Evolutionary conservation across 2,888 invertebrate genomes (phyloP), one percentile per base, ranked within the genome.

Genomic region (Cataglyphis livida): DNA sequence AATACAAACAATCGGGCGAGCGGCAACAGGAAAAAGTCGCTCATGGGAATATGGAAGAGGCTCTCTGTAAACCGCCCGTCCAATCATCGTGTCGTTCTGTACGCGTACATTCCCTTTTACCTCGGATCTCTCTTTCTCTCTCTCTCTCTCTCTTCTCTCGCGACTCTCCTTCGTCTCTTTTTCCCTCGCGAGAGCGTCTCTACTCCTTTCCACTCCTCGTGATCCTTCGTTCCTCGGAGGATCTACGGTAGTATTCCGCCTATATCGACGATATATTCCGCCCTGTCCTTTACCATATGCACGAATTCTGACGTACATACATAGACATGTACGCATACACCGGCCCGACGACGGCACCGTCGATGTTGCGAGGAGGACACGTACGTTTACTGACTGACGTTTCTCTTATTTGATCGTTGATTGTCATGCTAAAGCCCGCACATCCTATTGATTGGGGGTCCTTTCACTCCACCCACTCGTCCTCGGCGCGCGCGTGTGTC

Each of bases 401-500:
- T 89, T 91, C 92, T 91, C 89, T 92, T 91, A 91, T 92, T 92
- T 92, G 92, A 92, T 93, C 92, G 91, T 92, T 92, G 93, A 93
- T 93, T 93, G 92, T 93, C 93, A 93, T 93, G 92, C 93, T 91
- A 93, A 92, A 93, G 88, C 91, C 91, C 90, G 88, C 90, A 91
- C 90, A 89, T 91, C 90, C 89, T 91, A 92, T 92, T 91, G 92
- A 92, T 92, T 91, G 91, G 89, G 86, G 71, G 73, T 88, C 71
- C 78, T 79, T 54, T 64, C 35, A 81, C 57, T 48, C 73, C 81
- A 41, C 62, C 66, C 74, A 54, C 70, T 79, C 62, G 57, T 83
- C 38, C 66, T 74, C 74, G 51, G 32, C 57, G 76, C 82, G 81
- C 87, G 84, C 83, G 86, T 86, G 83, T 84, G 84, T 83, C 87